phyloP scores from a whole-genome alignment of 2,797 vertebrate genomes.

The Eleutherodactylus coqui region DNA sequence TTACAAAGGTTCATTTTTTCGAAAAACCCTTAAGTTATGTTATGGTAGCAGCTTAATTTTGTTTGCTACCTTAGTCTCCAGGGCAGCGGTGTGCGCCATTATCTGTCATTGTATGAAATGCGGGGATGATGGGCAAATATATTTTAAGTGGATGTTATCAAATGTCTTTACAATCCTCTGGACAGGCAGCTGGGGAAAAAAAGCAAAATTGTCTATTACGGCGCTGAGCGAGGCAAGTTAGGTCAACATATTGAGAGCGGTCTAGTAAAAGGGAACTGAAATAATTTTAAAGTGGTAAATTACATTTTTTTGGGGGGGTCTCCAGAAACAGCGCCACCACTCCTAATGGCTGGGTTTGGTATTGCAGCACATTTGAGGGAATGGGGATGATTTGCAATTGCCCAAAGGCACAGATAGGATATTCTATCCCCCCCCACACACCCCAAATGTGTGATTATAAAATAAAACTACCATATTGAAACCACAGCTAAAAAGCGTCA shows the following conservation, averaged over 20 bases:
- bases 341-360: too few relatives aligned
- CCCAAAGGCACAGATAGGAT: too few relatives aligned
- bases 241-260: not conserved
- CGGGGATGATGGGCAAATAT: constrained; percentile 41
- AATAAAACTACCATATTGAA: too few relatives aligned
- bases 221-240: not conserved
- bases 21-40: constrained; percentile 52
- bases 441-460: too few relatives aligned
- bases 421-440: too few relatives aligned
- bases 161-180: constrained; percentile 26
- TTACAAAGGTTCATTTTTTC: constrained; percentile 49
- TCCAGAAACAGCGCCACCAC: not conserved
- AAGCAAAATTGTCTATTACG: not conserved
- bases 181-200: constrained; percentile 1
- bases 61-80: constrained; percentile 31
- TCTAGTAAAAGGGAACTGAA: not conserved
- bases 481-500: too few relatives aligned
- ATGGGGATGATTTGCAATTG: too few relatives aligned
- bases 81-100: not conserved
- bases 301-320: too few relatives aligned
- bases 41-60: constrained; percentile 55
- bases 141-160: constrained; percentile 52
- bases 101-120: constrained; percentile 44
- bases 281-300: too few relatives aligned
- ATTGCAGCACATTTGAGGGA: too few relatives aligned